A percentile compares a stretch with the other conserved stretches of the same genome.
Evolutionary conservation across 2,888 invertebrate genomes (phyloP).

Genomic region (Carterocephalus palaemon): DNA sequence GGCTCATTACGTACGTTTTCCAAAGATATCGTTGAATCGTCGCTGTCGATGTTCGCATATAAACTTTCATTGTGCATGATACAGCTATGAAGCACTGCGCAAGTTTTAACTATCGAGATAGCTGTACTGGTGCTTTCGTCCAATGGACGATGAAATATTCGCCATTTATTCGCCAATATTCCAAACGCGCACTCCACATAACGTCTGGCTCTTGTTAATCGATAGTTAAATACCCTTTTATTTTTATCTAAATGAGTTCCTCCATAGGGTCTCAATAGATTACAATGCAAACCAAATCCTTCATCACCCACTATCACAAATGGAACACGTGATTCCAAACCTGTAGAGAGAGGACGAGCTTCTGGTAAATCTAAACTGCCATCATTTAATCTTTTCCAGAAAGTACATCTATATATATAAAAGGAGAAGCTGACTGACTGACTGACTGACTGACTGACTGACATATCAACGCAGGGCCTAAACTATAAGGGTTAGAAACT

Average conservation of each 20-base stretch:
- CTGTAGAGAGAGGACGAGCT: background rate
- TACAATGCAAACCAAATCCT: constrained; percentile 5
- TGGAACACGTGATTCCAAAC: background rate
- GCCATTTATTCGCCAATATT: constrained; percentile 22
- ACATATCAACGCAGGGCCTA: too few species aligned
- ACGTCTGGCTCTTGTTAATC: constrained; percentile 9
- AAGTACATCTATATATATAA: too few species aligned
- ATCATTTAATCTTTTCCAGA: constrained; percentile 3
- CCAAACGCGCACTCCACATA: constrained; percentile 21
- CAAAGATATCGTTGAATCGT: too few species aligned
- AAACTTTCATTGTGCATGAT: too few species aligned
- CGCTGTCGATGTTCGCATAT: too few species aligned
- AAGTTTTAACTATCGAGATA: too few species aligned
- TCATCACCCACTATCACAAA: constrained; percentile 15
- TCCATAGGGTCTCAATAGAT: constrained; percentile 11
- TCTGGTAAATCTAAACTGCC: background rate
- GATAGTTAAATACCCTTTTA: constrained; percentile 15
- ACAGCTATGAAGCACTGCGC: too few species aligned
- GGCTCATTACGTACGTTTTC: too few species aligned
- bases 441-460: too few species aligned
- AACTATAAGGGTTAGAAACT: too few species aligned
- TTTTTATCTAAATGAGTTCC: constrained; percentile 2
- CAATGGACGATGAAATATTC: constrained; percentile 2
- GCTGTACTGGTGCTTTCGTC: too few species aligned
- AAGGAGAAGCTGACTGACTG: too few species aligned